Evolutionary conservation across 2,797 vertebrate species (phyloP), one percentile per base, ranked within the genome.

Genomic region (Nannoperca australis): DNA sequence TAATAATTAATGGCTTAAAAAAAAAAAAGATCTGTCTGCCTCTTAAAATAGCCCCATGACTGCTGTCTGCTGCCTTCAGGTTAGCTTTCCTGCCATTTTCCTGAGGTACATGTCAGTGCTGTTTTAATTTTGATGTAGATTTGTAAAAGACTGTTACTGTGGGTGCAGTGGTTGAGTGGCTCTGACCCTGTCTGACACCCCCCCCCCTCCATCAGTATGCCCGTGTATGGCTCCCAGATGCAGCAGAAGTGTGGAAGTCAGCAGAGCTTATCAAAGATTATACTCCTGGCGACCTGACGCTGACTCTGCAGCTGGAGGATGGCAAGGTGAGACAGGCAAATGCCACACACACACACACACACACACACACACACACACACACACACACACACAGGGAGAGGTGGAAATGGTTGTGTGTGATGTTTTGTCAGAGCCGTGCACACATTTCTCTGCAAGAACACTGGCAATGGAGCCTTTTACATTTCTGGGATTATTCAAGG

Each of bases 171-270:
- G 58, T 36, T 77, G 61, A 69, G 27, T 44, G 67, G 15, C 20
- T 83, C 27, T 90, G 79, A 87, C 78, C 76, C 7, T 2, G 60
- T 40, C 47, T 27, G 24, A 27, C 24, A n/a, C 24, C 24, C 54
- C 71, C 5, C 20, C 20, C 20, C 77, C 86, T 93, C 53, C 90
- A 95, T 68, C 94, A 99, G 98, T 92, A 92, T 94, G 96, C 97
- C 87, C 95, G 97, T 78, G 97, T 99, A 66, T 99, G 98, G 98
- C 96, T 99, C 81, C 96, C 97, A 82, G 97, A 99, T 92, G 91
- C 96, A 12, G 95, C 93, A 61, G 95, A 97, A 40, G 98, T 99
- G 42, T 99, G 98, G 98, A 97, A 94, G 85, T 97, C 98, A 80
- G 98, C 98, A 80, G 96, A 97, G 84, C 94, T 99, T 55, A 92